Evolutionary conservation across 2,113 vertebrate species (phyloP), one percentile per base, ranked within the genome.

Genomic region (Stegostoma tigrinum): DNA sequence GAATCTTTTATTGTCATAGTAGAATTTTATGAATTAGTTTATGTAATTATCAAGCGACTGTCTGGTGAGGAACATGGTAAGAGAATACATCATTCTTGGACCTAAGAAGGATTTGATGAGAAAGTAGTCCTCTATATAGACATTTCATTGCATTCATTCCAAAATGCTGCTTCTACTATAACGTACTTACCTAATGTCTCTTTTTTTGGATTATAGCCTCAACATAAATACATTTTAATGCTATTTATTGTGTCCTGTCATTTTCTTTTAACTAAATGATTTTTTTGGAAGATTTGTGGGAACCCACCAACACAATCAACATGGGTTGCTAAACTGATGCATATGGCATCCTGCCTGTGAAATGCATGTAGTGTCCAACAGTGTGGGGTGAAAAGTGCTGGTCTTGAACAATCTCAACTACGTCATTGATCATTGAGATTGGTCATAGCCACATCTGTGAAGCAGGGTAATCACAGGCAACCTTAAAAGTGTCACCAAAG

Each of bases 191-290:
- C 24, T 52, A 87, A 48, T 52, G 24, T 52, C 5, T 52, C 48
- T 48, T 55, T 48, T 10, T 55, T 85, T 42, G 21, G 45, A 55
- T 52, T 89, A 87, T 87, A 87, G 30, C 27, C 52, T 48, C 48
- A 87, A 87, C 30, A 24, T 27, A 52, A 24, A 87, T 87, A 52
- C 6, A 87, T 87, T 83, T 48, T 87, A 87, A 52, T 87, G 27
- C 10, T 30, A 24, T 89, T 89, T 89, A 52, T 27, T 89, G 24
- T 89, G 23, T 55, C 15, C 24, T 89, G 86, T 55, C 48, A 52
- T 89, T 55, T 55, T 86, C 19, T 86, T 89, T 83, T 75, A 75
- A 55, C 86, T 15, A 89, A 89, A 89, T 55, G 86, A 52, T 87
- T 52, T 45, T 45, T 30, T 52, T 52, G 85, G 48, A 87, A 87